Evolutionary conservation across 1,140 invertebrate genomes (phyloP), one percentile per base, ranked within the genome.

Genomic region (Hormaphis cornu): DNA sequence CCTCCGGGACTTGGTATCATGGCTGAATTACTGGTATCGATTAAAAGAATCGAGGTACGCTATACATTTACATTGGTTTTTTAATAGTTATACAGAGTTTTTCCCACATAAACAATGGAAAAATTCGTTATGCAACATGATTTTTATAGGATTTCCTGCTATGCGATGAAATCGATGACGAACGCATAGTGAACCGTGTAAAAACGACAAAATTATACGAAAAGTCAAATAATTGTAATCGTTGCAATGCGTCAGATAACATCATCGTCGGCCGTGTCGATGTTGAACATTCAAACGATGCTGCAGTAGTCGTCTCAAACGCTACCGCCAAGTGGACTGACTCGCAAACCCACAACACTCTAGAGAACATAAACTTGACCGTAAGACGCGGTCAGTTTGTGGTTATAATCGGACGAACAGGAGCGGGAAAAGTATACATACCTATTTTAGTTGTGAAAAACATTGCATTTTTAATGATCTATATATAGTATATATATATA

Each of bases 1-100:
- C 89, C 72, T 87, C 88, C 0, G 74, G 84, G 86, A 18, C 83
- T 86, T 71, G 77, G 80, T 0, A 79, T 81, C 72, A 61, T 81
- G 10, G 83, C 83, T 0, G 85, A 86, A 74, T 81, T 80, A 1
- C 77, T 83, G 50, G 85, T 89, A 0, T 88, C 87, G 12, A 82
- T 87, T 1, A 82, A 82, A 72, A 82, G 87, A 72, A 81, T 89
- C 10, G 69, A 75, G 72, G 75, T 76, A 71, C 1, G 12, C n/a
- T n/a, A 42, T 42, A 42, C 16, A 12, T 42, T 42, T 42, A 42
- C n/a, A 16, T 42, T 12, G 16, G 2, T n/a, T n/a, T 12, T 6
- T 33, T 33, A 6, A 9, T 6, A 33, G 9, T 33, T 33, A 33
- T 9, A 4, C 9, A 33, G 4, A 33, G 9, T 6, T 6, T 33